Percentiles rank a stretch among this genome's conserved stretches.
Evolutionary conservation across 2,113 vertebrate species (phyloP).

Genomic region (Apteryx owenii): DNA sequence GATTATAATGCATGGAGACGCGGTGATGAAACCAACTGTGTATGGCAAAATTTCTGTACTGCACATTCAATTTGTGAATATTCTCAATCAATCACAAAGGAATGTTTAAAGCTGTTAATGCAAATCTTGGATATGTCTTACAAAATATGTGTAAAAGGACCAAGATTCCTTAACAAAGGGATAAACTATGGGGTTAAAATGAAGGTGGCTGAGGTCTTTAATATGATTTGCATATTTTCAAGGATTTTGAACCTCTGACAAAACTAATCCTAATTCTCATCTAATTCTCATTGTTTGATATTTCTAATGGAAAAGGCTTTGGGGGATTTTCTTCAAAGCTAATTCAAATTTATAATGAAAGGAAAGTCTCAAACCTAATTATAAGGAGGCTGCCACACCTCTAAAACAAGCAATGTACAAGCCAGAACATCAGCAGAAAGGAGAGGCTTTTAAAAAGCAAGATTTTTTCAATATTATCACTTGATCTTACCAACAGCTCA

Average conservation of each 20-base stretch:
- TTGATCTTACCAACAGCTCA: conserved; percentile 76
- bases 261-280: neutral
- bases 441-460: neutral
- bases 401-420: neutral
- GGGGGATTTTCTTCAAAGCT: neutral
- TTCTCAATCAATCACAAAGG: neutral
- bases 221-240: neutral
- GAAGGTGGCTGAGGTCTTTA: neutral
- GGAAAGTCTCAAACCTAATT: neutral
- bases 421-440: neutral
- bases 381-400: neutral
- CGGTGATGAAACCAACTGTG: neutral
- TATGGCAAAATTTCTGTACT: neutral
- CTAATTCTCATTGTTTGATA: neutral
- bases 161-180: neutral
- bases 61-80: neutral
- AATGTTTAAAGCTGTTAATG: neutral
- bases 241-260: neutral
- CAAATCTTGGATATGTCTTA: neutral
- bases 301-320: neutral
- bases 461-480: neutral
- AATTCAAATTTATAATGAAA: neutral
- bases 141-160: neutral
- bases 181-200: neutral
- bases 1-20: neutral